Base-by-base conservation (phyloP, 1,140 invertebrate species). In the Holotrichia oblita region DNA sequence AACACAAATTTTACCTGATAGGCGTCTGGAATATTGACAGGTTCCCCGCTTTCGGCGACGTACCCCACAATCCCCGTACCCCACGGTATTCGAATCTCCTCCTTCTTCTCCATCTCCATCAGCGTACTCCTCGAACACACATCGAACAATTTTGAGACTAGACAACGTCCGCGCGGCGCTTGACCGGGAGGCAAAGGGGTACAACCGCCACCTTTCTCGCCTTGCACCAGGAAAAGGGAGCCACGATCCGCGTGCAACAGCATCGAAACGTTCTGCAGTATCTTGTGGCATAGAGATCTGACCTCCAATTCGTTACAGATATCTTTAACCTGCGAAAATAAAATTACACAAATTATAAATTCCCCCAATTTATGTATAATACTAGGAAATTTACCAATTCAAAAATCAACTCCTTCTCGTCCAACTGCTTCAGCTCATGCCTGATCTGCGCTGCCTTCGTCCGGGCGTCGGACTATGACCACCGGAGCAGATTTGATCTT, bases 231-330 rank as follows among this genome's bases (percentile, higher is more conserved):
- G 88, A 98, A 98, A 82, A 99, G 87, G 0, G 97, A 98, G 55
- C 96, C 97, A 24, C 97, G 89, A 88, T 98, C 97, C 0, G 97
- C 97, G 84, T 97, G 94, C 74, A 98, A 88, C 6, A 99, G 88
- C 75, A 97, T 95, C 82, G 95, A 95, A 20, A 98, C 96, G 85
- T 98, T 98, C 87, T 98, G 97, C 24, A 99, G 90, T 84, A 98
- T 99, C 88, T 99, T 99, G 89, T 98, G 96, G 86, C 97, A 98
- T 80, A 98, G 87, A 14, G 95, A 96, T 78, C 95, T 91, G 20
- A 98, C 93, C 83, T 99, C 97, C 83, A 99, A 87, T 86, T 98
- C 97, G 87, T 98, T 97, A 88, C 96, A 98, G 83, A 98, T 98
- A 86, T 98, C 97, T 88, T 98, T 98, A 76, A 96, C 93, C 94